phyloP scores from a whole-genome alignment of 1,140 invertebrate species.

The Stegodyphus mimosarum region DNA sequence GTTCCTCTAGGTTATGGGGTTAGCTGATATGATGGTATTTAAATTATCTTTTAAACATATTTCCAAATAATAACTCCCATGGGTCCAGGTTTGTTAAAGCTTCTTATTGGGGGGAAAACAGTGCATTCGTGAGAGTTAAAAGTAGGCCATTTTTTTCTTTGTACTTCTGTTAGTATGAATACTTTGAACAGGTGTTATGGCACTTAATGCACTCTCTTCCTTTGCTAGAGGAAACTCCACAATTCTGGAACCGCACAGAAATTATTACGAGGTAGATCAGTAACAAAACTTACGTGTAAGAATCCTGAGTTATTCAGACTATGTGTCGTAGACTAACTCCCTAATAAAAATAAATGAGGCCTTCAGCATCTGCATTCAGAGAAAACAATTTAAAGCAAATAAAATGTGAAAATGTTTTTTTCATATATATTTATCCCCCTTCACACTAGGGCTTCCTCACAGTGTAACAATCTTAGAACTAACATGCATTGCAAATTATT shows the following conservation, averaged over 20 bases:
- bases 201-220: conserved; percentile 34
- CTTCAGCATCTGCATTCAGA: no score
- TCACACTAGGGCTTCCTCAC: conserved; percentile 59
- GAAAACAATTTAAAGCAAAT: conserved; percentile 13
- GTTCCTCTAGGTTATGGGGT: conserved; percentile 58
- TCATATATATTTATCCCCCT: conserved; percentile 3
- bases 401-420: neutral
- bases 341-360: no score
- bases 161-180: conserved; percentile 48
- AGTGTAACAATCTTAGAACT: conserved; percentile 48
- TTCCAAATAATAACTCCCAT: neutral
- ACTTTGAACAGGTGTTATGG: conserved; percentile 56
- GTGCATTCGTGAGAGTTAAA: conserved; percentile 16
- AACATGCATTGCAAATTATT: conserved; percentile 60
- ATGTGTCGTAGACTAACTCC: no score
- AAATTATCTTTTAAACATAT: neutral
- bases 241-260: neutral
- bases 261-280: conserved; percentile 23
- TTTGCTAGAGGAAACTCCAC: neutral
- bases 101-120: neutral
- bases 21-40: conserved; percentile 14
- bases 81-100: conserved; percentile 9
- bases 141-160: conserved; percentile 36
- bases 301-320: neutral
- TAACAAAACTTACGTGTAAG: neutral